Evolutionary conservation across 2,797 vertebrate species (phyloP), one percentile per base, ranked within the genome.

Genomic region (Malacoraja senta): DNA sequence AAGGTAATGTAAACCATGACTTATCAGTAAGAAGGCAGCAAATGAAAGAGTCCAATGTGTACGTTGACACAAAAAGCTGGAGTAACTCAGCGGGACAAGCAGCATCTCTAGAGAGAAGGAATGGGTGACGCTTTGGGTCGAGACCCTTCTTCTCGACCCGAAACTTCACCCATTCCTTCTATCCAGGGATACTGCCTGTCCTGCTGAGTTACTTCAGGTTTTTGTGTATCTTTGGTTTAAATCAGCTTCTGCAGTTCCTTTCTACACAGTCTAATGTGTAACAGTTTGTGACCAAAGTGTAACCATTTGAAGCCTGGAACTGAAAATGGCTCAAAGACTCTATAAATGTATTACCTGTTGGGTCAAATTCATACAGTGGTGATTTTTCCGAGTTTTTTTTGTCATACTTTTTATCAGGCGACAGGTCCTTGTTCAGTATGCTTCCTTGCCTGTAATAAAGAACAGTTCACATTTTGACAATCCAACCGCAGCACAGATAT

Each of bases 351-450:
- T 58, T 92, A 92, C 90, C 90, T 92, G 90, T 92, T 19, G 90
- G 90, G 68, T 92, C 90, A 92, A 92, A 92, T 38, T 92, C 90
- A 1, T 74, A 92, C 0, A 74, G 90, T n/a, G 68, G 68, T 6
- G 90, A 91, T 92, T 92, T 92, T 35, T 92, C 90, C 2, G 19
- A 76, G 38, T 92, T 92, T 71, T 92, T 91, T 13, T 91, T 92
- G 68, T 92, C 90, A 92, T 92, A 38, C 8, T 92, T 92, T 38
- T 92, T 92, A 76, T 92, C 90, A n/a, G 90, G 90, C 4, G 90
- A 92, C 21, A 92, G 35, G 38, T 92, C 90, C 71, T 92, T 92
- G 35, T 92, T 72, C 90, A 76, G 35, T n/a, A 92, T 44, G 38
- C 68, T 74, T 92, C 90, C 90, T 92, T 74, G 90, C 90, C 90